phyloP scores from a whole-genome alignment of 2,113 vertebrate species.

The Eulemur rufifrons region DNA sequence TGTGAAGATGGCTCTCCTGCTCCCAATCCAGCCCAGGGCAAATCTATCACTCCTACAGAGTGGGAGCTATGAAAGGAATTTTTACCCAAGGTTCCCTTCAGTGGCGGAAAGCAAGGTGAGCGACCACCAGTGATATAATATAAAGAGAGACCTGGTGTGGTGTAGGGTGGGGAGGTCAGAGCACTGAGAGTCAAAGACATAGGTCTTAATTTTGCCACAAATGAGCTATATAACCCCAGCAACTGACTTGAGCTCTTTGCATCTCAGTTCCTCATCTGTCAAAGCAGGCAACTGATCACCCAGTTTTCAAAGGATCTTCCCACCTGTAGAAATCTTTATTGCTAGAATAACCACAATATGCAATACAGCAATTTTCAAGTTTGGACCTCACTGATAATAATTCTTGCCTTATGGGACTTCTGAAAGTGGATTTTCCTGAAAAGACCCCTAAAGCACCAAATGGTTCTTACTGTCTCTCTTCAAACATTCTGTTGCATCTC shows the following conservation, averaged over 20 bases:
- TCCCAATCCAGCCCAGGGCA: background rate
- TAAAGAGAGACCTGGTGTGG: background rate
- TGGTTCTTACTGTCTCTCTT: background rate
- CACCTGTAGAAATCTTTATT: background rate
- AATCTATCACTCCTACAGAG: background rate
- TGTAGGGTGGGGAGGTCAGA: background rate
- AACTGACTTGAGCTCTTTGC: background rate
- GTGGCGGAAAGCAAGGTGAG: background rate
- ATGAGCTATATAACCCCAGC: background rate
- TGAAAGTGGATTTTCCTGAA: background rate
- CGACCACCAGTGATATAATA: background rate
- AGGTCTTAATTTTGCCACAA: background rate
- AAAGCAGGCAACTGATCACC: background rate
- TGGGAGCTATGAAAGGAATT: background rate
- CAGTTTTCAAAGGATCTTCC: background rate
- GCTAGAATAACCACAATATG: constrained; percentile 36
- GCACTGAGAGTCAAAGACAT: background rate
- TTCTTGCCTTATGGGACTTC: background rate
- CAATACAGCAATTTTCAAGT: constrained; percentile 52
- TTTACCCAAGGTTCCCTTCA: background rate
- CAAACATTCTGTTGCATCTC: background rate
- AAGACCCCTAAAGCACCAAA: background rate
- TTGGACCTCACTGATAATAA: background rate
- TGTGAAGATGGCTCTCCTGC: background rate
- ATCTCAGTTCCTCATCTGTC: background rate